phyloP scores from a whole-genome alignment of 2,888 invertebrate species.

The Trichogramma evanescens region DNA sequence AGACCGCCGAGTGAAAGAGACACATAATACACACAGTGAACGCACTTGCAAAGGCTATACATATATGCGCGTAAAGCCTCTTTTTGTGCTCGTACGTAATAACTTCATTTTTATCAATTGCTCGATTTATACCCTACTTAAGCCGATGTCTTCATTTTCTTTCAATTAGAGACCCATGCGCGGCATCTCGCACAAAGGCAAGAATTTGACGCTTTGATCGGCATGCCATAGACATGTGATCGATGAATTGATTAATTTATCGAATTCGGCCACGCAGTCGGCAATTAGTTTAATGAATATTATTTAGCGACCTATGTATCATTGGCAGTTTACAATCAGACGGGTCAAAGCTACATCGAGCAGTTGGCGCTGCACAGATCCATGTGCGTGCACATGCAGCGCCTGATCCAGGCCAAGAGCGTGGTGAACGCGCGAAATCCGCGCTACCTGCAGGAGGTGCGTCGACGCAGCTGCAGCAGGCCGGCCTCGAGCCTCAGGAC shows the following conservation, averaged over 20 bases:
- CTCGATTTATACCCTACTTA: no score
- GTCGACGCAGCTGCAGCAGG: background rate
- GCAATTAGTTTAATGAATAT: background rate
- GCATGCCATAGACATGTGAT: background rate
- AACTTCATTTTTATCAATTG: no score
- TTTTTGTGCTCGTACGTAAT: no score
- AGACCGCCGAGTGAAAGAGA: no score
- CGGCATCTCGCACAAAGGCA: no score
- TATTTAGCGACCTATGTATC: background rate
- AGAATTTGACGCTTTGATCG: no score
- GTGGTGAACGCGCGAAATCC: slow-evolving; percentile 38
- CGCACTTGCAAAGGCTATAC: no score
- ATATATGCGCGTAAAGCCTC: no score
- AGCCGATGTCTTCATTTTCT: no score
- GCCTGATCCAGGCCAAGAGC: slow-evolving; percentile 38
- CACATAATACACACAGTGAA: no score
- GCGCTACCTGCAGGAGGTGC: slow-evolving; percentile 24
- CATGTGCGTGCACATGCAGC: slow-evolving; percentile 40
- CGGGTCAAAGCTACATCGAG: slow-evolving; percentile 38
- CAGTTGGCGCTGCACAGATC: slow-evolving; percentile 39
- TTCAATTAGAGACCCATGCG: no score
- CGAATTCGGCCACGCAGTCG: no score
- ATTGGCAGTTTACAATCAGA: slow-evolving; percentile 36
- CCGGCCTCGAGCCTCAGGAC: slow-evolving; percentile 8
- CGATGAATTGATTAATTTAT: background rate